Evolutionary conservation across 2,888 invertebrate species (phyloP), one percentile per base, ranked within the genome.

Genomic region (Dolichopus griseipennis): DNA sequence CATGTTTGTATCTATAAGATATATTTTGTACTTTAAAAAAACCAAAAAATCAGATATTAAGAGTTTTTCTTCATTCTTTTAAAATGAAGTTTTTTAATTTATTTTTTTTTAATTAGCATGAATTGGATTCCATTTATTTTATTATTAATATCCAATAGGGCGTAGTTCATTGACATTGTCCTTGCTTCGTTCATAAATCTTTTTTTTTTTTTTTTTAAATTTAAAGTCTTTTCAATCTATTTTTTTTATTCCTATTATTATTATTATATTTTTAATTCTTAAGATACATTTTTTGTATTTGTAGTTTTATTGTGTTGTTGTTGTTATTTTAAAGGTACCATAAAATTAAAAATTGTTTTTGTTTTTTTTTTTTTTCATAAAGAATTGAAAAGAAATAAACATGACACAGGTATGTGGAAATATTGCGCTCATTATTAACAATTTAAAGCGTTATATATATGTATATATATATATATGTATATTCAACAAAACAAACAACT

Each of bases 101-200:
- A 4, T 41, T 41, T 41, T 41, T 15, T 41, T 41, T 41, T 41
- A 41, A 41, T 41, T 41, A 41, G 9, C 41, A 41, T 41, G 12
- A 41, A 12, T 41, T 41, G 27, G 5, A 27, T 27, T 27, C 5
- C 8, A 2, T 6, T 41, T 27, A 6, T 5, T 12, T 41, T 52
- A 52, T 52, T 52, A 52, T 52, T 52, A 52, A 52, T 52, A 52
- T 52, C 52, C 52, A 52, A 52, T 52, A 52, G 18, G 52, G 52
- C 52, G 52, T 52, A 52, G 52, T 52, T 52, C 52, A 52, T 52
- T 52, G 52, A 52, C 52, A 52, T 52, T 52, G 52, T 52, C 52
- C 52, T 52, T 52, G n/a, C 18, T 52, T 52, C n/a, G 52, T 52
- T 52, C 15, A 52, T 52, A 52, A 52, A 52, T 52, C 18, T 52